A percentile compares a stretch with the other conserved stretches of the same genome.
phyloP scores from a whole-genome alignment of 2,113 vertebrate genomes.

The Oreocharis arfaki region DNA sequence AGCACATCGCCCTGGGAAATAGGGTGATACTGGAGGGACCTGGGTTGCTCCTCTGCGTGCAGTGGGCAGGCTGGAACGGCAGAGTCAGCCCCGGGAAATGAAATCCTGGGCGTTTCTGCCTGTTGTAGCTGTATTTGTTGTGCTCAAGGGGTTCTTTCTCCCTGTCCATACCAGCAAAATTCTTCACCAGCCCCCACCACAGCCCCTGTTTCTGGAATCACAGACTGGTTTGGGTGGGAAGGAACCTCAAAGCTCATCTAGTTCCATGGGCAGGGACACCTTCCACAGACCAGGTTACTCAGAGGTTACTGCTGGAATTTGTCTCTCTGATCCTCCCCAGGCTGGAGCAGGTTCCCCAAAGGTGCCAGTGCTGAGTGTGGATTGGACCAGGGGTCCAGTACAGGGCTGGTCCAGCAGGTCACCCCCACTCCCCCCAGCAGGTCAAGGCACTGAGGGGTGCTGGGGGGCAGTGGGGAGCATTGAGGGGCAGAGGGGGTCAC shows the following conservation, averaged over 20 bases:
- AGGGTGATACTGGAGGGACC: not conserved
- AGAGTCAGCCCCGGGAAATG: not conserved
- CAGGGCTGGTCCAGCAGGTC: not conserved
- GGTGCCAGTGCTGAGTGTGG: not conserved
- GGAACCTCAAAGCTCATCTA: not conserved
- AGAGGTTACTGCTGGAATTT: not conserved
- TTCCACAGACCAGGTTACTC: not conserved
- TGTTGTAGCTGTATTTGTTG: fast-evolving
- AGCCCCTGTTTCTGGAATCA: not conserved
- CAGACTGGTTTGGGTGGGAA: not conserved
- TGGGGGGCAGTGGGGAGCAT: not conserved
- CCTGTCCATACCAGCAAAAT: not conserved
- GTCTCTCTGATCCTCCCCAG: not conserved
- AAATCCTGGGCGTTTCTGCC: not conserved
- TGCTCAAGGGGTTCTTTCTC: not conserved
- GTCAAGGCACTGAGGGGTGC: not conserved
- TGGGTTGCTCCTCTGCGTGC: not conserved
- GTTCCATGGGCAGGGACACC: not conserved
- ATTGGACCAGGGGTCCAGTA: fast-evolving
- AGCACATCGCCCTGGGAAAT: fast-evolving
- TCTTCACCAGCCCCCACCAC: not conserved
- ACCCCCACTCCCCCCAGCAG: not conserved
- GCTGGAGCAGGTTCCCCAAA: not conserved
- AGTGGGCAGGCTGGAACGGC: fast-evolving
- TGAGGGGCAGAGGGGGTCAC: not conserved